Evolutionary conservation across 2,797 vertebrate genomes (phyloP).

Genomic region (Ceyx erithaca): DNA sequence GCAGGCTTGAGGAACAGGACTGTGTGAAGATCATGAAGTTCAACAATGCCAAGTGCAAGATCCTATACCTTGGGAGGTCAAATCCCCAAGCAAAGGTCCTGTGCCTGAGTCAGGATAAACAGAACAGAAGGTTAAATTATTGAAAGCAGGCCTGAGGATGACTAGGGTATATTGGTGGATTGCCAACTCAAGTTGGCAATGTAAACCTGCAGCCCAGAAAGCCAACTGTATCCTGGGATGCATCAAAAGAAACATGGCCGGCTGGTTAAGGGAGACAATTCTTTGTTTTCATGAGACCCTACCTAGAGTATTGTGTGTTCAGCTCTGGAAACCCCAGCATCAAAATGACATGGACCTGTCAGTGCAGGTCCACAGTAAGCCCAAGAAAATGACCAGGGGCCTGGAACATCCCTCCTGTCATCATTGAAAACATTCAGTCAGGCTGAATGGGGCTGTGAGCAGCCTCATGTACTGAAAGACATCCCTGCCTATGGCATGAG

Average conservation of each 20-base stretch:
- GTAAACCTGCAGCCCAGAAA: background rate
- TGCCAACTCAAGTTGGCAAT: background rate
- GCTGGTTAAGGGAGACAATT: background rate
- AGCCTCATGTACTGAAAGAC: background rate
- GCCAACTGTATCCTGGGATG: background rate
- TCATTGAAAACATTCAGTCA: background rate
- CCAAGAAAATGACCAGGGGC: background rate
- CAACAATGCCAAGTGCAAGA: background rate
- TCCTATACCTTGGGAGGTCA: too few relatives aligned
- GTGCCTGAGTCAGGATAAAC: background rate
- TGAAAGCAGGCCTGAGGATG: background rate
- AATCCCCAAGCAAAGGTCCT: too few relatives aligned
- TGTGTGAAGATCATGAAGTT: background rate
- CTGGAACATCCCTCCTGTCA: background rate
- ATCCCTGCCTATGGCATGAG: rapidly evolving
- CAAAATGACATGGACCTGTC: background rate
- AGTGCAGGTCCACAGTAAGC: background rate
- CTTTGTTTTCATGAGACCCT: too few relatives aligned
- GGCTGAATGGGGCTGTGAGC: background rate
- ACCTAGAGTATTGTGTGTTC: background rate
- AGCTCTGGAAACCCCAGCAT: background rate
- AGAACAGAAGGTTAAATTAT: background rate
- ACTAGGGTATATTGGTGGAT: rapidly evolving
- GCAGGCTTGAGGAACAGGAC: background rate
- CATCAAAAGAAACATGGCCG: background rate